phyloP scores from a whole-genome alignment of 2,113 vertebrate genomes.

The Lophura nycthemera region DNA sequence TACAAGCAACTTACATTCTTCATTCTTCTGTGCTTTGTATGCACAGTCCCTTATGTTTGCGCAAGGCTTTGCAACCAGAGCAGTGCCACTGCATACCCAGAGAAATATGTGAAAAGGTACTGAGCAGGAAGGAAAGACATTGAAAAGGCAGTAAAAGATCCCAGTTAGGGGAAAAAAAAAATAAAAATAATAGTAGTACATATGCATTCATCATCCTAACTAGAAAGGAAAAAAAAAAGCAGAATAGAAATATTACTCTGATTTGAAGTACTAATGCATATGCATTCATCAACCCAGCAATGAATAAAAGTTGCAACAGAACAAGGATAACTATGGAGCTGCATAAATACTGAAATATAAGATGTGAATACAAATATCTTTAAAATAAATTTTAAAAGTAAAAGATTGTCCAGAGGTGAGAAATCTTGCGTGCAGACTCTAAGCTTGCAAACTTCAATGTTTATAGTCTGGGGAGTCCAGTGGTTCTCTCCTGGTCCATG shows the following conservation, averaged over 20 bases:
- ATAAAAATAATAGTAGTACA: background rate
- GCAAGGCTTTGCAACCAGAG: background rate
- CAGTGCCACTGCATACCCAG: background rate
- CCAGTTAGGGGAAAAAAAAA: background rate
- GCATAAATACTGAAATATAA: background rate
- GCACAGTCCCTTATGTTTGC: background rate
- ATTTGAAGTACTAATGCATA: background rate
- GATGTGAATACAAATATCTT: background rate
- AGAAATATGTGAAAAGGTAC: background rate
- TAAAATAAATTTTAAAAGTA: background rate
- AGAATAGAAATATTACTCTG: background rate
- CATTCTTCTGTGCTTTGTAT: background rate
- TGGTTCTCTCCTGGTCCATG: background rate
- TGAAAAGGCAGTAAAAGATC: background rate
- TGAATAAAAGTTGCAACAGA: background rate
- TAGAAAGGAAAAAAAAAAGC: background rate
- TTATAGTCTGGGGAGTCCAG: background rate
- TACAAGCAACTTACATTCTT: background rate
- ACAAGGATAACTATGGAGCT: background rate
- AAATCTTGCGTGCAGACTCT: background rate
- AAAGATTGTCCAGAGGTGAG: background rate
- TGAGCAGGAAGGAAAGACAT: background rate
- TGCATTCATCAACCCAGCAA: background rate
- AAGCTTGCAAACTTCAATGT: background rate
- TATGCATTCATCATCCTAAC: background rate